A percentile compares a stretch with the other conserved stretches of the same genome.
These are phyloP conservation scores for Capitulum mitella DNA, from an alignment of 2,888 invertebrate species.

Conservation along the genomic window DNA sequence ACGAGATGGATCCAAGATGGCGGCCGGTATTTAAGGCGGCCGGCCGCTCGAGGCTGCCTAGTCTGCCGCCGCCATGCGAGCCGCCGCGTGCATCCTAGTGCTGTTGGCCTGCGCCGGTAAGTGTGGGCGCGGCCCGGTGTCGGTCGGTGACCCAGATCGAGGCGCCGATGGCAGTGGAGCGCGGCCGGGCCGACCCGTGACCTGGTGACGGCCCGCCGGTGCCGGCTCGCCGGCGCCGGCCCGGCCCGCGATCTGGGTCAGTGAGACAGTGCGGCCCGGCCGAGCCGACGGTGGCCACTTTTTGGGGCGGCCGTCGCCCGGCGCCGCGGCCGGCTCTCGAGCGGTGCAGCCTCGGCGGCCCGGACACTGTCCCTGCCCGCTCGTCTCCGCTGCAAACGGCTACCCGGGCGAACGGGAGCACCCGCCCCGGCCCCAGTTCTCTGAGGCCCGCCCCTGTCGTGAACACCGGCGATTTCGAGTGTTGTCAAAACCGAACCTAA, in stretches of 20 bases:
- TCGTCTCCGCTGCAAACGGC: too few species aligned
- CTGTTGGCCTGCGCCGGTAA: constrained; percentile 15
- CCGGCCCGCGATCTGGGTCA: neutral
- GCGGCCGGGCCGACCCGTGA: neutral
- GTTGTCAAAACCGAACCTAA: too few species aligned
- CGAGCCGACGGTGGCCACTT: neutral
- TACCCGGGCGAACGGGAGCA: too few species aligned
- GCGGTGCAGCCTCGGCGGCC: too few species aligned
- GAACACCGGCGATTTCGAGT: too few species aligned
- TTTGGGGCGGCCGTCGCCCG: neutral
- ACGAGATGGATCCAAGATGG: neutral
- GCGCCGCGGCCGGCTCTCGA: too few species aligned
- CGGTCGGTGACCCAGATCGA: neutral
- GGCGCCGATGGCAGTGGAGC: neutral
- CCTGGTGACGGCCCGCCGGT: neutral
- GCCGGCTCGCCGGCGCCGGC: neutral
- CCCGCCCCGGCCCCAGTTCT: too few species aligned
- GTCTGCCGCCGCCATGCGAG: constrained; percentile 13
- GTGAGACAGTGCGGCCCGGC: neutral
- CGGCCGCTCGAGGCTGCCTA: neutral
- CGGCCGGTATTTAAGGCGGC: constrained; percentile 14
- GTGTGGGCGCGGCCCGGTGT: neutral
- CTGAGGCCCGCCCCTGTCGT: too few species aligned
- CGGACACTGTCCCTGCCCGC: too few species aligned
- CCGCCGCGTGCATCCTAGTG: neutral